Percentiles rank a stretch among this genome's conserved stretches.
These are phyloP conservation scores for Gibbula magus DNA, from an alignment of 2,888 invertebrate genomes.

Conservation along the genomic window DNA sequence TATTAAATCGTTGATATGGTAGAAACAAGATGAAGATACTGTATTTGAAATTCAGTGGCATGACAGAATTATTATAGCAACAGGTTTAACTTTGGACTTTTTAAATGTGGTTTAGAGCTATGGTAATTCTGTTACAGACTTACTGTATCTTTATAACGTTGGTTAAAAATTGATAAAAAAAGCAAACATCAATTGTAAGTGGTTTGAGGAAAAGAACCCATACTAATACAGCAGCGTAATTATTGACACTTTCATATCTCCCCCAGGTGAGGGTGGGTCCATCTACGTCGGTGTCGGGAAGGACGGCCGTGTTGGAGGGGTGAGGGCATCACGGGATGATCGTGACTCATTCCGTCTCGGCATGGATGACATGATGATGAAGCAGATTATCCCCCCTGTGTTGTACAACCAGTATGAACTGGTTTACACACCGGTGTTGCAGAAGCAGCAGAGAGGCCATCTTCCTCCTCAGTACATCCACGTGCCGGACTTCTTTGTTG, in stretches of 20 bases:
- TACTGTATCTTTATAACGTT: too few relatives aligned
- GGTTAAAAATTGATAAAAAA: too few relatives aligned
- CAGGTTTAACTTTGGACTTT: too few relatives aligned
- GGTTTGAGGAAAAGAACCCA: too few relatives aligned
- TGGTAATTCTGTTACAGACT: too few relatives aligned
- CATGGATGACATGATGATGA: conserved; percentile 51
- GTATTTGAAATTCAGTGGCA: too few relatives aligned
- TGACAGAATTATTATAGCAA: too few relatives aligned
- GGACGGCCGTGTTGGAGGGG: conserved; percentile 45
- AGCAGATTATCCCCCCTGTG: conserved; percentile 44
- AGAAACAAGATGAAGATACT: too few relatives aligned
- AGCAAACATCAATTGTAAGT: too few relatives aligned
- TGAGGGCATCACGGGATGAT: conserved; percentile 50
- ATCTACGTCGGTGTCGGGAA: conserved; percentile 53
- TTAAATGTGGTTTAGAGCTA: too few relatives aligned
- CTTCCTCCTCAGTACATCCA: background rate
- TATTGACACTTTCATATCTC: background rate
- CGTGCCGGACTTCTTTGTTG: background rate
- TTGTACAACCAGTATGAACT: conserved; percentile 52
- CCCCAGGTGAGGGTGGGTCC: background rate
- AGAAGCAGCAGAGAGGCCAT: conserved; percentile 17
- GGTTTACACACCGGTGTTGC: conserved; percentile 44
- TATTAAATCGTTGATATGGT: too few relatives aligned
- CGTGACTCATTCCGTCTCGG: conserved; percentile 55
- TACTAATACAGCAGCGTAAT: too few relatives aligned